These are phyloP conservation scores for Podarcis lilfordi DNA, from an alignment of 2,797 vertebrate species.

Conservation along the genomic window DNA sequence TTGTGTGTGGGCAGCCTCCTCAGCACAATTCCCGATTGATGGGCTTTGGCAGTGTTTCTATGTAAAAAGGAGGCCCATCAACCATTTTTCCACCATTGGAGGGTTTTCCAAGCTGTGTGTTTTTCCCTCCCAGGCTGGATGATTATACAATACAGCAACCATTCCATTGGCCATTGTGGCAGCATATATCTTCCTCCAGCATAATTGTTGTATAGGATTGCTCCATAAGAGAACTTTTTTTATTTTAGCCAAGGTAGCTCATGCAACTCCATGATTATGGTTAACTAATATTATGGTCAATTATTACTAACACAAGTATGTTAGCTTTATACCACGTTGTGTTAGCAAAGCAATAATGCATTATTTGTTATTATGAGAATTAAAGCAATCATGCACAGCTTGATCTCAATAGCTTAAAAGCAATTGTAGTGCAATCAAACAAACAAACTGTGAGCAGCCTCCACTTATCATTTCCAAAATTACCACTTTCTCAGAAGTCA, in stretches of 20 bases:
- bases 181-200: neutral
- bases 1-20: neutral
- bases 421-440: constrained; percentile 72
- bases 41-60: neutral
- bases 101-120: neutral
- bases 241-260: neutral
- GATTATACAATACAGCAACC: neutral
- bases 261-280: constrained; percentile 7
- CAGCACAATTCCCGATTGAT: neutral
- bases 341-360: constrained; percentile 54
- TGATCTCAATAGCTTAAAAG: constrained; percentile 72
- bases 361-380: constrained; percentile 69
- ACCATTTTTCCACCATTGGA: neutral
- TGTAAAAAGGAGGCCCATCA: neutral
- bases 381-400: constrained; percentile 75
- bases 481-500: constrained; percentile 63
- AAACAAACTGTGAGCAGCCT: constrained; percentile 68
- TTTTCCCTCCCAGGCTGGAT: neutral
- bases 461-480: constrained; percentile 73
- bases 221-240: neutral
- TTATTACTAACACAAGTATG: constrained; percentile 45
- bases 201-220: neutral
- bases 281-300: constrained; percentile 33
- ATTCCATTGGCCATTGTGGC: neutral
- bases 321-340: constrained; percentile 51